Evolutionary conservation across 2,888 invertebrate genomes (phyloP).

Genomic region (Augochlorella aurata): DNA sequence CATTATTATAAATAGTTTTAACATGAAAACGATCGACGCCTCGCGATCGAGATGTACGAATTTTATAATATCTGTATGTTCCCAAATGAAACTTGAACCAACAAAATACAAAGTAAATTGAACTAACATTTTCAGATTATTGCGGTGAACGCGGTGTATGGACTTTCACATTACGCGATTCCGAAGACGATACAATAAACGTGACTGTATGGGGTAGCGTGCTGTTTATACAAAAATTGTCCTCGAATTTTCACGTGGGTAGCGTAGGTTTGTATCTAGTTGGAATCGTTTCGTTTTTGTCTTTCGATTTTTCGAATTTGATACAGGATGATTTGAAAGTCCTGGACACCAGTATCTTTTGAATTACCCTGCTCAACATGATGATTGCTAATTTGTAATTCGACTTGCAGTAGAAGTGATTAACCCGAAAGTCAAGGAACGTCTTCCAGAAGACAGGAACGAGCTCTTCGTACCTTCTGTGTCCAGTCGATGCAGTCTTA

Average conservation of each 20-base stretch:
- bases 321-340: neutral
- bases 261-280: conserved; percentile 85
- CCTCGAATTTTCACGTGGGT: conserved; percentile 86
- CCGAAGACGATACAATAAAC: conserved; percentile 88
- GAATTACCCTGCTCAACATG: neutral
- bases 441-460: conserved; percentile 83
- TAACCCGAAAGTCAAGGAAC: conserved; percentile 85
- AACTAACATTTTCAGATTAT: conserved; percentile 62
- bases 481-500: conserved; percentile 86
- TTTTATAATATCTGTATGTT: neutral
- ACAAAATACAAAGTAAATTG: neutral
- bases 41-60: conserved; percentile 71
- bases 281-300: neutral
- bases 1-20: conserved; percentile 74
- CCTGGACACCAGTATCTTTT: neutral
- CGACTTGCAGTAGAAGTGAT: conserved; percentile 86
- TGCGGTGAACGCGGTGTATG: conserved; percentile 85
- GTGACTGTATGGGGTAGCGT: conserved; percentile 89
- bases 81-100: neutral
- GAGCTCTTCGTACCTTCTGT: conserved; percentile 87
- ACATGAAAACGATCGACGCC: conserved; percentile 74
- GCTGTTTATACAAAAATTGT: conserved; percentile 85
- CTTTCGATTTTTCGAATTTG: neutral
- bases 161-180: conserved; percentile 90
- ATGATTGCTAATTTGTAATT: neutral